Conservation (phyloP, 2,113 vertebrate genomes). For the Pantherophis guttatus region DNA sequence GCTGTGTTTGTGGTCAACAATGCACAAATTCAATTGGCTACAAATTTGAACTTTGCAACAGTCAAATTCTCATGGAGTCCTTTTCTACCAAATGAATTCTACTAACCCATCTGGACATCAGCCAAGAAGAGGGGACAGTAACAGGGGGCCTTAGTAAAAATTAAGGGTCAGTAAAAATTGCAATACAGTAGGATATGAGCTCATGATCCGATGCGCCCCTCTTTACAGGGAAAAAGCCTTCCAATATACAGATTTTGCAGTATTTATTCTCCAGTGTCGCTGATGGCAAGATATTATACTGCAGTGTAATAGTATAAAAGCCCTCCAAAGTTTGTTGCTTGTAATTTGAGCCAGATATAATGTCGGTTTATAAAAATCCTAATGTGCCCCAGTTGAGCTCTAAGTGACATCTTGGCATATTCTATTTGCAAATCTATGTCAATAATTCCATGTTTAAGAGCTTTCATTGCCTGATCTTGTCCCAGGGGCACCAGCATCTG, state of each 20-base stretch:
- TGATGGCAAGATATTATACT: neutral
- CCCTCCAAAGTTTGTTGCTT: neutral
- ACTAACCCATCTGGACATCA: neutral
- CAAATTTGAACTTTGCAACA: neutral
- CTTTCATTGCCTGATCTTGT: neutral
- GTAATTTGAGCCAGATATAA: neutral
- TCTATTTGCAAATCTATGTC: neutral
- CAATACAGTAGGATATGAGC: neutral
- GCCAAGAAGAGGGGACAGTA: neutral
- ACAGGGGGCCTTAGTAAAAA: neutral
- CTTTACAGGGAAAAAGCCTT: neutral
- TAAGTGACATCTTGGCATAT: neutral
- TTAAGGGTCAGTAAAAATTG: neutral
- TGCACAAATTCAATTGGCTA: neutral
- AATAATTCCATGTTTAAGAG: neutral
- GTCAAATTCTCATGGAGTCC: neutral
- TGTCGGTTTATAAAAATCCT: neutral
- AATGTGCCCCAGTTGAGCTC: neutral
- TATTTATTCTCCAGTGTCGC: neutral
- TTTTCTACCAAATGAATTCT: neutral
- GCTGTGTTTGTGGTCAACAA: neutral
- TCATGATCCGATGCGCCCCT: neutral
- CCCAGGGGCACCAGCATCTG: neutral
- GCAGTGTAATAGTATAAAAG: neutral
- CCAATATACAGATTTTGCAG: neutral